Percentiles rank a stretch among this genome's conserved stretches.
Evolutionary conservation across 2,888 invertebrate genomes (phyloP).

Genomic region (Coelogynopora nodosa): DNA sequence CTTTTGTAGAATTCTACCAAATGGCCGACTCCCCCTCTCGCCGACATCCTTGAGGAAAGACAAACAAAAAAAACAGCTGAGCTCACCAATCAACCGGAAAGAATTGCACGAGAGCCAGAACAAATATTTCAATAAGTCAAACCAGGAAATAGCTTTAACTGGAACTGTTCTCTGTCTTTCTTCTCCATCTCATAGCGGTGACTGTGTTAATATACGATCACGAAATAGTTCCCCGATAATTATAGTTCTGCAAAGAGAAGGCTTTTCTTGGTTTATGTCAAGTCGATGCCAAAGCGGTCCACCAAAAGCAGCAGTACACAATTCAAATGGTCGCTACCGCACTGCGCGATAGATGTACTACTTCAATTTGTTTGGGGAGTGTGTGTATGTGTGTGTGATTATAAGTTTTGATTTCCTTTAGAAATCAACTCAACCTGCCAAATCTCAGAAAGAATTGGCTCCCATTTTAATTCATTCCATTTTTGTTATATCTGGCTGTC

Average conservation of each 20-base stretch:
- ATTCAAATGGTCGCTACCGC: no score
- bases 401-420: not conserved
- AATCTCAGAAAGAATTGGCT: not conserved
- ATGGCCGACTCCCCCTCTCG: no score
- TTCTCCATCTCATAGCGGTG: no score
- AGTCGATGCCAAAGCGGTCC: no score
- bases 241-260: no score
- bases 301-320: no score
- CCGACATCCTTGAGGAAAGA: not conserved
- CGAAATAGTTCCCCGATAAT: no score
- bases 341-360: not conserved
- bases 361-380: not conserved
- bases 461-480: not conserved
- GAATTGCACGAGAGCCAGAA: not conserved
- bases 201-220: no score
- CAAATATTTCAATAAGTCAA: not conserved
- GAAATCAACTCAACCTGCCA: not conserved
- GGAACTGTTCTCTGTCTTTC: not conserved
- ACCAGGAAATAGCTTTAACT: not conserved
- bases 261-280: no score
- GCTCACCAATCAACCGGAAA: not conserved
- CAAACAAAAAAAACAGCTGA: not conserved
- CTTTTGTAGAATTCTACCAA: no score
- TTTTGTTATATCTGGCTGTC: no score
- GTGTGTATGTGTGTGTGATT: not conserved